Evolutionary conservation across 2,888 invertebrate genomes (phyloP), one percentile per base, ranked within the genome.

Genomic region (Oligia fasciuncula): DNA sequence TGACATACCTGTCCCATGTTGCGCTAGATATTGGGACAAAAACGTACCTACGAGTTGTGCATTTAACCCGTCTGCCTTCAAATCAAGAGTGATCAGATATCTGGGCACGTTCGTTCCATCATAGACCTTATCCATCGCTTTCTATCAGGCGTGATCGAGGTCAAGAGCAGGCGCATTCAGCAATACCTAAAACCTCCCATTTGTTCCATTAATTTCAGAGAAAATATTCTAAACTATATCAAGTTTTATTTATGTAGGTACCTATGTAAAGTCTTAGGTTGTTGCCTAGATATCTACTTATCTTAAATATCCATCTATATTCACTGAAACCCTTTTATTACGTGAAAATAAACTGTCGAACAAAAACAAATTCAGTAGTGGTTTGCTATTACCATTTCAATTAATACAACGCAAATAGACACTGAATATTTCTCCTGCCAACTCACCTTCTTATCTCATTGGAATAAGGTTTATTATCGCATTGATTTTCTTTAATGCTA

Each of bases 321-420:
- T 66, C 19, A 54, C 2, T 80, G 9, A 67, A 79, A 63, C 35
- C 43, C 14, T 68, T 76, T 54, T 71, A 54, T 54, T 19, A 60
- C 17, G n/a, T 75, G 65, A 73, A 82, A 85, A 78, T 70, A 75
- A 82, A 70, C 69, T 43, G 74, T 69, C 43, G 68, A 75, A 83
- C 73, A 63, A 72, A 82, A 73, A 62, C 66, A 72, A 68, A 84
- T 75, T 49, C 84, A 83, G 84, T 86, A 84, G 84, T 79, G 40
- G 74, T 57, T 85, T 66, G 35, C 73, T 81, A 76, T 81, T 83
- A 85, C 73, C 51, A 68, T 87, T 85, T 88, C 75, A 83, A 89
- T 87, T 85, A 87, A 82, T 76, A 72, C 43, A 79, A 70, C 49
- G 70, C 57, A 79, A 85, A 78, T 77, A 78, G 40, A 76, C 57